phyloP scores from a whole-genome alignment of 2,888 invertebrate genomes.

The Mythimna ferrago region DNA sequence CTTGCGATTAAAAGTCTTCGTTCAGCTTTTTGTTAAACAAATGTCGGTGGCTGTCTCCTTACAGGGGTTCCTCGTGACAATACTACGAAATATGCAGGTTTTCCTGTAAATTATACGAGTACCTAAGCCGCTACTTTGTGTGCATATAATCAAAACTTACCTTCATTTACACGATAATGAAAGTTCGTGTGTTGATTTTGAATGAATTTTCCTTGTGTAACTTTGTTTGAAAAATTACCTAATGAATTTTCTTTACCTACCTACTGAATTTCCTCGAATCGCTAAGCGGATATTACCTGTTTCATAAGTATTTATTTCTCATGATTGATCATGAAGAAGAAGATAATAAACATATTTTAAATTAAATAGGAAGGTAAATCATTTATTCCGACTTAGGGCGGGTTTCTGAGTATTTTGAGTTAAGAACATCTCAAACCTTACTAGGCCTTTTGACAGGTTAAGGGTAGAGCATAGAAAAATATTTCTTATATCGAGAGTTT shows the following conservation, averaged over 20 bases:
- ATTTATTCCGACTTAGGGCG: not conserved
- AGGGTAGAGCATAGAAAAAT: too few species aligned
- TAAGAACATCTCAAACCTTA: too few species aligned
- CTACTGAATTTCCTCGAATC: not conserved
- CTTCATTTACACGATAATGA: constrained; percentile 44
- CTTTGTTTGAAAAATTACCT: not conserved
- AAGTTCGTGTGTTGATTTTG: constrained; percentile 18
- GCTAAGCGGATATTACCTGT: not conserved
- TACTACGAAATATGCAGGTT: constrained; percentile 43
- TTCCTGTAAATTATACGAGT: constrained; percentile 26
- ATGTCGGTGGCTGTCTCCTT: constrained; percentile 36
- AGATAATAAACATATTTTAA: not conserved
- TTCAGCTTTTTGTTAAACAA: constrained; percentile 59
- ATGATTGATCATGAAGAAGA: too few species aligned
- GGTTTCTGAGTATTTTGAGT: too few species aligned
- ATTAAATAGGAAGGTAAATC: not conserved
- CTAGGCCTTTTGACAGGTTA: too few species aligned
- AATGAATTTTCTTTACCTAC: not conserved
- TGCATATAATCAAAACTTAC: constrained; percentile 32
- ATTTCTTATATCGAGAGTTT: too few species aligned
- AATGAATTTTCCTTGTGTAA: constrained; percentile 26
- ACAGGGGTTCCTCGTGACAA: constrained; percentile 37
- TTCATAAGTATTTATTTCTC: not conserved
- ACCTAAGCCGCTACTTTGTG: not conserved
- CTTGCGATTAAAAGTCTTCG: constrained; percentile 50